Evolutionary conservation across 1,140 invertebrate species (phyloP), one percentile per base, ranked within the genome.

Genomic region (Battus philenor): DNA sequence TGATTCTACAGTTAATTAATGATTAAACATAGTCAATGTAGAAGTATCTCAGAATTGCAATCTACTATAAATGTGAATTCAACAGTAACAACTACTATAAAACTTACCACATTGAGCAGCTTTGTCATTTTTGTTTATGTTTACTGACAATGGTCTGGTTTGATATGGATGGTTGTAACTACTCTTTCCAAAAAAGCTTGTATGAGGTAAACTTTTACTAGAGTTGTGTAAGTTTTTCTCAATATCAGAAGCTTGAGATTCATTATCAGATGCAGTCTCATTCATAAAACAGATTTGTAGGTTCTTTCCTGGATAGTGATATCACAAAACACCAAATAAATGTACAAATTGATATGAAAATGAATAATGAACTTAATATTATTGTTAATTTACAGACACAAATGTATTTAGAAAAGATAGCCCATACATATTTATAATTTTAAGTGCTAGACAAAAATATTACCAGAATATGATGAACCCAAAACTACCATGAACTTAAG

Each of bases 241-340:
- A 45, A 88, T 86, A 53, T 94, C 92, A 18, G 91, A 93, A 33
- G 87, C 88, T 24, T 91, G 91, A 34, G 92, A 93, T 72, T 94
- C 93, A 51, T 89, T 92, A 65, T 96, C 94, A 32, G 93, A 95
- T 9, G 92, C 92, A 30, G 93, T 93, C 70, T 98, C 95, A 79
- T 97, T 97, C 94, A 97, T 94, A 81, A 97, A 97, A 88, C 95
- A 96, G 61, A 97, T 96, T 88, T 97, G 95, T 9, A 97, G 90
- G 86, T 97, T 97, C 91, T 93, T 96, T 43, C 93, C 93, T 95
- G 78, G 26, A 87, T 77, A 68, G 44, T 34, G 61, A 67, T 67
- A 70, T 78, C 76, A 72, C 47, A 85, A 76, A 50, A 78, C 54
- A 68, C 61, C 47, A 48, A 34, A 51, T 29, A 31, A 38, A 49